Evolutionary conservation across 2,113 vertebrate species (phyloP).

Genomic region (Baryphthengus martii): DNA sequence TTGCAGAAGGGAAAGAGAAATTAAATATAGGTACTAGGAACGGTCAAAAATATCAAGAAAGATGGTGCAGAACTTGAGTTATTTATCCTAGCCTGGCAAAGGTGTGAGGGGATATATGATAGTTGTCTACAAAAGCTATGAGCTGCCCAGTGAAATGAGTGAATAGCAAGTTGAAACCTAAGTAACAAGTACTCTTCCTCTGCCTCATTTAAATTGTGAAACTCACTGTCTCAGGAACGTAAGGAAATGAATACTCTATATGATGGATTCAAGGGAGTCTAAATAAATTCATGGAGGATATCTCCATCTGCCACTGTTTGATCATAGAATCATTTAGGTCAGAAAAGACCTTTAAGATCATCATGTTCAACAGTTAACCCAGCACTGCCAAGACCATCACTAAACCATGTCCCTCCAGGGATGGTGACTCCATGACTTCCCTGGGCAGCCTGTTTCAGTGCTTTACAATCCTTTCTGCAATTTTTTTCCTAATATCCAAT

Average conservation of each 20-base stretch:
- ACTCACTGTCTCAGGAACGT: background rate
- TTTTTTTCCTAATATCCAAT: too few relatives aligned
- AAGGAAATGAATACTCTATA: background rate
- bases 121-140: background rate
- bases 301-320: background rate
- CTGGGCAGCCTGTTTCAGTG: too few relatives aligned
- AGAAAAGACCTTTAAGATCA: background rate
- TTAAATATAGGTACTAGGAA: background rate
- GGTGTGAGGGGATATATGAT: background rate
- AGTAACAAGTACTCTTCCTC: background rate
- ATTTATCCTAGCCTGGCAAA: background rate
- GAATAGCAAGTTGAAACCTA: background rate
- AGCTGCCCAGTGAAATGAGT: fast-evolving
- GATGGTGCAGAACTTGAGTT: background rate
- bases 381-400: background rate
- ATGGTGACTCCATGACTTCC: too few relatives aligned
- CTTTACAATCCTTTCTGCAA: too few relatives aligned
- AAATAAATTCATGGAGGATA: background rate
- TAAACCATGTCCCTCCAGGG: too few relatives aligned
- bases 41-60: background rate
- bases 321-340: background rate
- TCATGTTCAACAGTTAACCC: too few relatives aligned
- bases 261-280: background rate
- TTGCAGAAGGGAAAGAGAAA: background rate
- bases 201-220: background rate